Evolutionary conservation across 2,888 invertebrate genomes (phyloP), one percentile per base, ranked within the genome.

Genomic region (Stratiomys singularior): DNA sequence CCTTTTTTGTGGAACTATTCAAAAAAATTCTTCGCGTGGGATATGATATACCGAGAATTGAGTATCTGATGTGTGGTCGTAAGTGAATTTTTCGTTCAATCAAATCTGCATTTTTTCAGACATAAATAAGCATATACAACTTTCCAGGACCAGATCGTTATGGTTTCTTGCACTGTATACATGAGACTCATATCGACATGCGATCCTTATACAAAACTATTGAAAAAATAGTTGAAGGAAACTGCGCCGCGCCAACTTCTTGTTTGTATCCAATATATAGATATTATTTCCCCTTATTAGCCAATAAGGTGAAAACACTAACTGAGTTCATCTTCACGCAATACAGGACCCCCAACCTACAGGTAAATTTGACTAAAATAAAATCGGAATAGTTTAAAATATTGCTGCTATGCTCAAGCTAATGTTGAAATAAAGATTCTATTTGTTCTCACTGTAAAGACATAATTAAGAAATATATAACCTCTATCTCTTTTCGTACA

Each of bases 261-360:
- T 87, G 86, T 80, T 81, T 87, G 1, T 84, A 84, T 77, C 87
- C 87, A 23, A 85, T 87, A 64, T 87, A 87, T 79, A 85, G 84
- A 58, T 87, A 87, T 71, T 87, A 87, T 77, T 86, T 84, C 76
- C 83, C 84, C 1, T 76, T 87, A 52, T 83, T 87, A 46, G 80
- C 82, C 4, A 84, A 85, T 79, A 83, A 84, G 81, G 84, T 87
- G 81, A 81, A 84, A 81, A 82, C 83, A 3, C 81, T 85, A 72
- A 84, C 85, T n/a, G 86, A 87, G 79, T 84, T 83, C 76, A 83
- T 87, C 47, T 87, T 87, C 81, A 83, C 84, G 0, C 85, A 85
- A 47, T 80, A 81, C 46, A 80, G 80, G 15, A 79, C 87, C 69
- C 87, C 87, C 5, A 86, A 85, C 7, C 81, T 87, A 58, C 78